These are phyloP conservation scores for Toxotes chatareus DNA, from an alignment of 2,113 vertebrate species.

Conservation along the genomic window DNA sequence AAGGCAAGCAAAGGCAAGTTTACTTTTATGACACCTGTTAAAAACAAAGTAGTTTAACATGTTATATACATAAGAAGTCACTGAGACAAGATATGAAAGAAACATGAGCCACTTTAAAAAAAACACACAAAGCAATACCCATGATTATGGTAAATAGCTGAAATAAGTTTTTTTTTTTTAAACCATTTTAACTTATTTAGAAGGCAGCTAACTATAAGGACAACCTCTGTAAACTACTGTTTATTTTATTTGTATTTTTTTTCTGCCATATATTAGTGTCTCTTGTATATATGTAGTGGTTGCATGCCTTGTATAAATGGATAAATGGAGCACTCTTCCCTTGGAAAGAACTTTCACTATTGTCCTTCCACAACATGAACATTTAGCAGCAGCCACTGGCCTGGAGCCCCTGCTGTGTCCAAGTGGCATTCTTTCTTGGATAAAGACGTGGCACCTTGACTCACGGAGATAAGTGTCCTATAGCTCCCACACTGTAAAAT, in stretches of 20 bases:
- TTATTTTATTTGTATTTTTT: neutral
- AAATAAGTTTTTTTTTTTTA: too few species aligned
- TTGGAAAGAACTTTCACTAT: slow-evolving; percentile 14
- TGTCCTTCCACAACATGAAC: slow-evolving; percentile 28
- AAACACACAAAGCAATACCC: too few species aligned
- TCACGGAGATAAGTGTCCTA: slow-evolving; percentile 45
- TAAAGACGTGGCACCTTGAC: slow-evolving; percentile 54
- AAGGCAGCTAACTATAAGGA: neutral
- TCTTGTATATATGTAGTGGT: neutral
- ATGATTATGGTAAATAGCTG: too few species aligned
- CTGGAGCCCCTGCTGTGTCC: slow-evolving; percentile 35
- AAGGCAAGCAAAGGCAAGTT: too few species aligned
- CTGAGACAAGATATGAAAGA: too few species aligned
- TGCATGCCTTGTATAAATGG: neutral
- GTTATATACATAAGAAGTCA: too few species aligned
- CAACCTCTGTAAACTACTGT: neutral
- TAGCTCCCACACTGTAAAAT: slow-evolving; percentile 50
- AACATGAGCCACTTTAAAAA: too few species aligned
- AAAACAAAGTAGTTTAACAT: too few species aligned
- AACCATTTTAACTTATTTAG: too few species aligned
- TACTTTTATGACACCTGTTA: too few species aligned
- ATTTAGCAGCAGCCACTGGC: slow-evolving; percentile 29
- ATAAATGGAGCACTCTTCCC: neutral
- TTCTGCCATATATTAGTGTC: neutral
- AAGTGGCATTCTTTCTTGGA: slow-evolving; percentile 21